Evolutionary conservation across 2,113 vertebrate species (phyloP), one percentile per base, ranked within the genome.

Genomic region (Colaptes auratus): DNA sequence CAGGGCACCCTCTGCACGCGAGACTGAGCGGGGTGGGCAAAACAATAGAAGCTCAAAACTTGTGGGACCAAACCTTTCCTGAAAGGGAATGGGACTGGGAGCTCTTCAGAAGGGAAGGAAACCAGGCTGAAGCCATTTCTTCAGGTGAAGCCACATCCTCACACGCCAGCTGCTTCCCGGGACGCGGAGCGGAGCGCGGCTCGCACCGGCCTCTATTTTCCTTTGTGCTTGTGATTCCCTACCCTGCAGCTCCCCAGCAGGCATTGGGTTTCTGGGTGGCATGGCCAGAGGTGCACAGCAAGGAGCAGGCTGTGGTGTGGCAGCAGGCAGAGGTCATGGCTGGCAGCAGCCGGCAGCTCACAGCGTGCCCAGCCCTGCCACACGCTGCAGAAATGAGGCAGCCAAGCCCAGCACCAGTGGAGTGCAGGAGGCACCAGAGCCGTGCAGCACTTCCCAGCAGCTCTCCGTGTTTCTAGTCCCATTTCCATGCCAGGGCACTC

Each of bases 291-390:
- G 3, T 0, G 17, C 61, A 9, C 0, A 8, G 74, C 53, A 11
- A 3, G 6, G n/a, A 31, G 80, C 15, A 16, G 58, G 4, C 42
- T 0, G 14, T 7, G 65, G 52, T 53, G 27, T 2, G 36, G 82
- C 48, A 11, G 58, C 14, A 6, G 60, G 46, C 56, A 61, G 50
- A 48, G 33, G 53, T 13, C 11, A 8, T 0, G 8, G 52, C 8
- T 11, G 20, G 48, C 15, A 12, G 25, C 35, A 11, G 39, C 10
- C 10, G 39, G 39, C 39, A 39, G 39, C 39, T 67, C 55, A 27
- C 58, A 2, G 63, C 0, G 0, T 18, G 46, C 60, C 77, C 3
- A 0, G 3, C 2, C 0, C 1, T 5, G 0, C 44, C 72, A 24
- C 4, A 1, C 0, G 1, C 53, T 2, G 31, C 0, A 17, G 46